Conservation (phyloP, 2,797 vertebrate species). For the Holocentrus rufus region DNA sequence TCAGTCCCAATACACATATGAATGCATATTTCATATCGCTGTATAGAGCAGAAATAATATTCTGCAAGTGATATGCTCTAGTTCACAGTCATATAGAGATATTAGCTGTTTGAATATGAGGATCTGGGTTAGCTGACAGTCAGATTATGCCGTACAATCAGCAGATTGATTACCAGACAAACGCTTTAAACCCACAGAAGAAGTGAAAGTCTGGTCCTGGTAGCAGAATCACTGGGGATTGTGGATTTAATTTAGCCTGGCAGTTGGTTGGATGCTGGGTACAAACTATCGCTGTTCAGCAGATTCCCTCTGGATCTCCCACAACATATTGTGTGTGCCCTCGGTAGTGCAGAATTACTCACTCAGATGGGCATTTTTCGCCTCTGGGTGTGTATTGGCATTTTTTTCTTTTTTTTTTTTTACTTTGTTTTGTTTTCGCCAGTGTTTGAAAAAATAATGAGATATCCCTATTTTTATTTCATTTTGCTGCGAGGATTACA, state of each 20-base stretch:
- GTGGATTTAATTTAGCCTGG: slow-evolving; percentile 40
- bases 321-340: slow-evolving; percentile 7
- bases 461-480: slow-evolving; percentile 26
- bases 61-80: background rate
- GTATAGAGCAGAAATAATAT: background rate
- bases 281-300: slow-evolving; percentile 19
- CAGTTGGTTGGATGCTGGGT: slow-evolving; percentile 23
- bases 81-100: background rate
- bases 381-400: slow-evolving; percentile 6
- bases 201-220: background rate
- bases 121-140: too few species aligned
- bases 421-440: slow-evolving; percentile 17
- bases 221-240: slow-evolving; percentile 7
- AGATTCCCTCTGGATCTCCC: slow-evolving; percentile 36
- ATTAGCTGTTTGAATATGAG: too few species aligned
- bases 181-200: background rate
- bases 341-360: slow-evolving; percentile 24
- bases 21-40: too few species aligned
- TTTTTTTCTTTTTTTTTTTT: slow-evolving; percentile 23
- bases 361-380: background rate
- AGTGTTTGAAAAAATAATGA: slow-evolving; percentile 2
- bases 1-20: too few species aligned
- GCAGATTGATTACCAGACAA: background rate
- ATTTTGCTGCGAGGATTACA: slow-evolving; percentile 39
- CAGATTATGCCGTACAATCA: too few species aligned